Evolutionary conservation across 2,797 vertebrate species (phyloP).

Genomic region (Petrocephalus schoutedeni): DNA sequence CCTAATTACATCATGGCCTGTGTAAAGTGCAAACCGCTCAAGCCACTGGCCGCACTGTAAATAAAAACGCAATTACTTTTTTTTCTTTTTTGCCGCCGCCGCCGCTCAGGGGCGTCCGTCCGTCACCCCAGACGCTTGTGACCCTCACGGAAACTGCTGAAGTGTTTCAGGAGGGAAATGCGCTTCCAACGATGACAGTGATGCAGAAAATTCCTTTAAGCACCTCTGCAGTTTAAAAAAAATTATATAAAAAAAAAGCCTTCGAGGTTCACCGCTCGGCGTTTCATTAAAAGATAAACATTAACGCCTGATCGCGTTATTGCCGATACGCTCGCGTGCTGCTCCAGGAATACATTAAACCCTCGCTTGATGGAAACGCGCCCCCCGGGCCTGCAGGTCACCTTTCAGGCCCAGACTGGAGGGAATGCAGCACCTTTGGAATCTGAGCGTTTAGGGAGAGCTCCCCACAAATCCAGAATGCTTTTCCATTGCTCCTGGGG

Average conservation of each 20-base stretch:
- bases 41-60: neutral
- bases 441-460: neutral
- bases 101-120: neutral
- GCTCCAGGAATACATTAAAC: neutral
- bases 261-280: conserved; percentile 21
- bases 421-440: neutral
- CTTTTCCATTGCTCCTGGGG: neutral
- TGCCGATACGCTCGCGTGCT: conserved; percentile 14
- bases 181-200: neutral
- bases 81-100: neutral
- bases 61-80: neutral
- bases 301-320: conserved; percentile 27
- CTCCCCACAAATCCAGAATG: neutral
- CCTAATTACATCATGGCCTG: neutral
- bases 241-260: neutral
- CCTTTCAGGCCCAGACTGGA: neutral
- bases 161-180: conserved; percentile 10
- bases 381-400: neutral
- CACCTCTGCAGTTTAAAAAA: neutral
- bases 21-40: neutral
- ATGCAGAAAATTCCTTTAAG: neutral
- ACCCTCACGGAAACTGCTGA: neutral
- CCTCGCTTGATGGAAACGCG: neutral
- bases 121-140: neutral
- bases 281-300: conserved; percentile 39